Conservation (phyloP, 2,113 vertebrate species). For the Cyprinodon tularosa region DNA sequence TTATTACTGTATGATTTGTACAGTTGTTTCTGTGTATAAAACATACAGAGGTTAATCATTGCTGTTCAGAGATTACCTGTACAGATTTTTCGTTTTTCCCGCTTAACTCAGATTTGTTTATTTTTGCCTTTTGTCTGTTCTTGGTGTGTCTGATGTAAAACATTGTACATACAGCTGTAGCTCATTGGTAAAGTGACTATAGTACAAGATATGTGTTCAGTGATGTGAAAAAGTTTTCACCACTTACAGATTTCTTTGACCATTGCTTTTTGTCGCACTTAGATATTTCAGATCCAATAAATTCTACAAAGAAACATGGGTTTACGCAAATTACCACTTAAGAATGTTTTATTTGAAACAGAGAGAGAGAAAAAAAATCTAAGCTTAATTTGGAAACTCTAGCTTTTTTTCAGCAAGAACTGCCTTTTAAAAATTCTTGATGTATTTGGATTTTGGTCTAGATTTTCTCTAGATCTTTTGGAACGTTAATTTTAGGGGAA, state of each 20-base stretch:
- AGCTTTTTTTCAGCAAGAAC: neutral
- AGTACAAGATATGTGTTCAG: slow-evolving; percentile 25
- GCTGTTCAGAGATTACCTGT: slow-evolving; percentile 62
- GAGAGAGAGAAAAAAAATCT: too few relatives aligned
- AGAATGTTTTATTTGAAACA: too few relatives aligned
- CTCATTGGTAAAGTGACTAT: slow-evolving; percentile 41
- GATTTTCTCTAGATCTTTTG: neutral
- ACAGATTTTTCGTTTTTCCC: slow-evolving; percentile 52
- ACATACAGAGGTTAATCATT: slow-evolving; percentile 38
- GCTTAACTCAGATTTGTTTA: slow-evolving; percentile 59
- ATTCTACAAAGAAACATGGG: neutral
- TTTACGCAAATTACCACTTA: too few relatives aligned
- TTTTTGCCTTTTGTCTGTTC: slow-evolving; percentile 45
- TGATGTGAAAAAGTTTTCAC: neutral
- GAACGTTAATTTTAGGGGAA: too few relatives aligned
- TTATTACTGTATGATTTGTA: slow-evolving; percentile 75
- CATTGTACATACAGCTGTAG: slow-evolving; percentile 55
- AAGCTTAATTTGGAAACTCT: neutral
- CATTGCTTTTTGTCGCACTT: neutral
- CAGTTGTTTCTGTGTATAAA: slow-evolving; percentile 64
- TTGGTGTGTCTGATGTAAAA: slow-evolving; percentile 57
- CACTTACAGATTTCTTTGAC: neutral
- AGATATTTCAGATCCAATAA: neutral
- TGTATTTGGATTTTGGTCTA: neutral
- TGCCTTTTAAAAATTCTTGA: neutral